Evolutionary conservation across 2,888 invertebrate genomes (phyloP), one percentile per base, ranked within the genome.

Genomic region (Protodeltote pygarga): DNA sequence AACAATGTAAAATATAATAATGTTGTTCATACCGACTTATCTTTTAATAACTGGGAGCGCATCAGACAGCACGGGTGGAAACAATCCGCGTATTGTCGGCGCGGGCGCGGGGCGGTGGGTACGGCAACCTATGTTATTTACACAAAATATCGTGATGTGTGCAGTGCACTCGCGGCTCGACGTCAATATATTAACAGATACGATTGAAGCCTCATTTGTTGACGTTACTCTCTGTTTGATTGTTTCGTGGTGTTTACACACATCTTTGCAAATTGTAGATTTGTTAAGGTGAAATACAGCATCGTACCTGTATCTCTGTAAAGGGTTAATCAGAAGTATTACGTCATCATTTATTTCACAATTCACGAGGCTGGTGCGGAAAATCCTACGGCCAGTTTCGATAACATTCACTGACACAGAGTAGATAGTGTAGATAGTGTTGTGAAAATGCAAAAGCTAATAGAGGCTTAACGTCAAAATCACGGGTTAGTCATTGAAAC

Each of bases 71-170:
- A 13, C 15, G 35, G 24, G 28, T 16, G 33, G 17, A 21, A 52
- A 40, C 32, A 37, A 21, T 14, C 24, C 20, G 25, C n/a, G 9
- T 17, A 27, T 14, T 14, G 13, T 34, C 9, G 33, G 16, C 9
- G n/a, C 5, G 8, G 3, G 5, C 9, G 23, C 3, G 8, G 3
- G 3, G n/a, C 9, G 8, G 27, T 3, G 13, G n/a, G 14, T 19
- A 29, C 39, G 10, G 13, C 37, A 21, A 14, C 31, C 24, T 16
- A 10, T 19, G 5, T 20, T 45, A 38, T 52, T 52, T 64, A 53
- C 19, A 17, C 45, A 48, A 59, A 58, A 39, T 59, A 58, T 52
- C 24, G 38, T 15, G 3, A 6, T 40, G 65, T 65, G 33, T 65
- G 54, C 42, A 17, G 29, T 42, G 54, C 65, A 38, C 54, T 65